Evolutionary conservation across 2,113 vertebrate species (phyloP), one percentile per base, ranked within the genome.

Genomic region (Labeo catla): DNA sequence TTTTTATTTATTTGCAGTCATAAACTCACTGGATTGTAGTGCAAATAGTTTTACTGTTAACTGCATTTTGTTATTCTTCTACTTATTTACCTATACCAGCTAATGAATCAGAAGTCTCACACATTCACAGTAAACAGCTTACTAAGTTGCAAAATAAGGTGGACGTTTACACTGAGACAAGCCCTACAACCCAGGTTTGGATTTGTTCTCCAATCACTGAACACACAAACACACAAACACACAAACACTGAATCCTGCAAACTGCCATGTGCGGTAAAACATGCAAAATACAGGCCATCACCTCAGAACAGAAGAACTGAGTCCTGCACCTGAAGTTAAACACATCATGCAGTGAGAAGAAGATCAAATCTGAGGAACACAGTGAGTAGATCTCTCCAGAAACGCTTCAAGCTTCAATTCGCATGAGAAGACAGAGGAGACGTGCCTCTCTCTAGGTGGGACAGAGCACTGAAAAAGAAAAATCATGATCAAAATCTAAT

Each of bases 381-480:
- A 19, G 79, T 66, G n/a, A 66, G 28, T 16, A 9, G 11, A 28
- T 63, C n/a, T 57, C 36, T 79, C 12, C 7, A 13, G 34, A 8
- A 11, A 21, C 19, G 45, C 54, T 36, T 81, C 39, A 39, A 39
- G 39, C 36, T 65, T 79, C 23, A 66, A 23, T 28, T 2, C 2
- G 28, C 47, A 39, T 8, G 19, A 54, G 34, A 28, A 19, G 1
- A 28, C 28, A 28, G 43, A 83, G 19, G 87, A 39, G 39, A 2
- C 50, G 45, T 10, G 57, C 43, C 21, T 70, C 66, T 50, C 49
- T 79, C 89, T 94, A 94, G 13, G 93, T 94, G 1, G 95, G 94
- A 73, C 94, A 95, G 85, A 95, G 92, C 90, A 95, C 95, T 95
- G 93, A 1, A 86, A 92, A n/a, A 76, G 82, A 92, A 43, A 70